These are phyloP conservation scores for Hapalemur alaotrensis DNA, from an alignment of 2,797 vertebrate genomes.

Conservation along the genomic window DNA sequence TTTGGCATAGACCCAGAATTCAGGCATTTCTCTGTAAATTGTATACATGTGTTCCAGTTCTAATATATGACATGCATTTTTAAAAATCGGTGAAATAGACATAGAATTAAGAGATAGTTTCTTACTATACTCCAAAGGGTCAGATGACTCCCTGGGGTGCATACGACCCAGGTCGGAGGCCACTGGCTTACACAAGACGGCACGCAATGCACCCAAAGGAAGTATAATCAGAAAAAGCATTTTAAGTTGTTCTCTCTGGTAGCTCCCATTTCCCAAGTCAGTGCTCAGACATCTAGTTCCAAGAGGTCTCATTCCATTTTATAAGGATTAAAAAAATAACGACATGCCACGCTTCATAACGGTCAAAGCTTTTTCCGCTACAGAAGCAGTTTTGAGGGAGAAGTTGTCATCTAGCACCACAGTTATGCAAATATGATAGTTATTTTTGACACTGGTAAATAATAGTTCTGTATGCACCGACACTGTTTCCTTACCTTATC, in stretches of 20 bases:
- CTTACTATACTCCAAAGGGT: neutral
- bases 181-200: neutral
- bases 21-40: neutral
- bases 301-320: constrained; percentile 24
- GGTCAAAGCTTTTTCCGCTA: constrained; percentile 77
- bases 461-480: constrained; percentile 73
- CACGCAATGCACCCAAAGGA: neutral
- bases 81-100: neutral
- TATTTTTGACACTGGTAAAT: constrained; percentile 84
- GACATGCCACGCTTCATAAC: constrained; percentile 62
- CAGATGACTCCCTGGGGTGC: neutral
- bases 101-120: constrained; percentile 10
- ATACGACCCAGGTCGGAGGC: neutral
- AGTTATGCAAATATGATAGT: constrained; percentile 81
- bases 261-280: constrained; percentile 36
- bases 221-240: neutral
- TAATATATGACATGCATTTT: neutral
- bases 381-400: constrained; percentile 76
- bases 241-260: neutral
- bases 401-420: constrained; percentile 76
- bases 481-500: constrained; percentile 79
- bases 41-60: neutral
- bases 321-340: constrained; percentile 55
- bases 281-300: neutral
- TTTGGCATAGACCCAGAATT: neutral